Conservation (phyloP, 1,140 invertebrate species). For the Pogonomyrmex californicus region DNA sequence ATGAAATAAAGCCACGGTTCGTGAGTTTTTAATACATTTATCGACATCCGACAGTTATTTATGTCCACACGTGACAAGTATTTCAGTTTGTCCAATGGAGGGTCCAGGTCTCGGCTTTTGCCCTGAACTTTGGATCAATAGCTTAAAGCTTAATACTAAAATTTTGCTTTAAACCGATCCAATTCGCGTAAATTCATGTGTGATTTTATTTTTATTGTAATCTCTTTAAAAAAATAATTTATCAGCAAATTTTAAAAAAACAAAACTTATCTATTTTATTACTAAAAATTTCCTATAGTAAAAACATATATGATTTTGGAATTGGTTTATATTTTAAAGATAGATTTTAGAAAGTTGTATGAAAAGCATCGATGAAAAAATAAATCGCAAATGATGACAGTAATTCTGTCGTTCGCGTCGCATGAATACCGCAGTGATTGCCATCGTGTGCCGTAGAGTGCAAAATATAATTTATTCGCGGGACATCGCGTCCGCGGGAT, state of each 20-base stretch:
- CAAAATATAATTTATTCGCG: slow-evolving; percentile 83
- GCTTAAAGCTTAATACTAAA: slow-evolving; percentile 50
- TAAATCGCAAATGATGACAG: slow-evolving; percentile 41
- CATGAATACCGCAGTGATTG: slow-evolving; percentile 84
- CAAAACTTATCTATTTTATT: not conserved
- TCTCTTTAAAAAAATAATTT: slow-evolving; percentile 6
- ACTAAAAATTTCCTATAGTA: not conserved
- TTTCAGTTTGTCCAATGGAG: slow-evolving; percentile 65
- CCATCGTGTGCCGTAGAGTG: slow-evolving; percentile 73
- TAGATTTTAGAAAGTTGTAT: not conserved
- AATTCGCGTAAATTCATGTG: not conserved
- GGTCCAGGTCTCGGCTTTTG: slow-evolving; percentile 63
- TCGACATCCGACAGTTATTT: slow-evolving; percentile 83
- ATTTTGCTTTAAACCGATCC: slow-evolving; percentile 4
- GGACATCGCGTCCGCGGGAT: slow-evolving; percentile 65
- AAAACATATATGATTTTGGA: not conserved
- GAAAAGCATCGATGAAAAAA: slow-evolving; percentile 29
- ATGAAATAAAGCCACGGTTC: slow-evolving; percentile 82
- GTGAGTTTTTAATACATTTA: slow-evolving; percentile 84
- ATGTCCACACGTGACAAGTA: slow-evolving; percentile 76
- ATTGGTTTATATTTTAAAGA: not conserved
- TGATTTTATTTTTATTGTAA: not conserved
- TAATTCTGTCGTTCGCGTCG: slow-evolving; percentile 70
- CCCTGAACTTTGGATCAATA: slow-evolving; percentile 66
- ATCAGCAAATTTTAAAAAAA: not conserved